Evolutionary conservation across 1,140 invertebrate genomes (phyloP), one percentile per base, ranked within the genome.

Genomic region (Zaprionus taronus): DNA sequence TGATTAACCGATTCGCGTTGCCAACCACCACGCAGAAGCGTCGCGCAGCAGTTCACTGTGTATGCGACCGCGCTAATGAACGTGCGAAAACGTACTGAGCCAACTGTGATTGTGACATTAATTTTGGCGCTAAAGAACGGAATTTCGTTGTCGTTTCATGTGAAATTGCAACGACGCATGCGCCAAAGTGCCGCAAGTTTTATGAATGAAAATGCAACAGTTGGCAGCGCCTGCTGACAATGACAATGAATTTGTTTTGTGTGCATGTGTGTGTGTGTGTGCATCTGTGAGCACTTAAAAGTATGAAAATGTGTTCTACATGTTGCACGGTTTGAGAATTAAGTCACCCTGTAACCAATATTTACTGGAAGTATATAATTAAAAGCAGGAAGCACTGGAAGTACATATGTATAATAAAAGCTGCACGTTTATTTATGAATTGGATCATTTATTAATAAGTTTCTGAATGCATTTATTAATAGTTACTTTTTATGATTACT

Each of bases 171-270:
- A 79, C 53, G 17, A 76, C 81, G 84, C 84, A 81, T 51, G 67
- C 84, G 84, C 67, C 69, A 63, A 53, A 56, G 66, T 63, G n/a
- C 51, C 24, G 22, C 14, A n/a, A 38, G 26, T 62, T 66, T 90
- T 80, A 90, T 89, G 81, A 89, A 89, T 89, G 85, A 81, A 89
- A 60, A 31, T 47, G 85, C 84, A 84, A 89, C 84, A 89, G 85
- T 62, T 90, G 81, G 55, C 44, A 72, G 70, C 36, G 22, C 47
- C 17, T 12, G 36, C 41, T 71, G 68, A 24, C 61, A 69, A 62
- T 75, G 67, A 24, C 72, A 63, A 44, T 75, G 72, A 71, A 71
- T 57, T 67, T 2, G 7, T n/a, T 11, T 36, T 66, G 14, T 58
- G 17, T 24, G 14, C 4, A 7, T 17, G 31, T 36, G 17, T 49